Base-by-base conservation (phyloP, 1,140 invertebrate species). In the Brachionus rotundiformis region DNA sequence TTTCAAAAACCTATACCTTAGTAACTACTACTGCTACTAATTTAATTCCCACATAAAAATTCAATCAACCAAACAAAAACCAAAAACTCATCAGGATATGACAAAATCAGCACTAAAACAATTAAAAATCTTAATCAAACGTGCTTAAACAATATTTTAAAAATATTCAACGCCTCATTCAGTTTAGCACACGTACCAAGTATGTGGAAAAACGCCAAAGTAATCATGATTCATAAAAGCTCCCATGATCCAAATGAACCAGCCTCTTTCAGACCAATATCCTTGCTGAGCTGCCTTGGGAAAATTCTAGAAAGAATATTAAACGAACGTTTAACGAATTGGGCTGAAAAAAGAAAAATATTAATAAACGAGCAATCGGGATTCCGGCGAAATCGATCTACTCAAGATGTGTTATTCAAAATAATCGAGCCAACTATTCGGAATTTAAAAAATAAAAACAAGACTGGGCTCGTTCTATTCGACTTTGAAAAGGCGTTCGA, bases 401-500 rank as follows among this genome's bases (percentile, higher is more conserved):
- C 8, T 36, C 33, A 36, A 36, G 33, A 36, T 8, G 33, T 23
- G 7, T 13, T 23, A 19, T 23, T 23, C n/a, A n/a, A n/a, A n/a
- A n/a, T n/a, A n/a, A n/a, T n/a, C n/a, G n/a, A n/a, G n/a, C n/a
- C n/a, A n/a, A n/a, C n/a, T n/a, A n/a, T n/a, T n/a, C n/a, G n/a
- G n/a, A n/a, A n/a, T n/a, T n/a, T n/a, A n/a, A n/a, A n/a, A n/a
- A n/a, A n/a, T n/a, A n/a, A n/a, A n/a, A n/a, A n/a, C n/a, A n/a
- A n/a, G n/a, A n/a, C 54, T 25, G 54, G 54, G 1, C 19, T 61
- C 10, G 19, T 61, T 61, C 10, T 61, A 61, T 61, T 61, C 54
- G 19, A 61, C 54, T 63, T 63, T 10, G 61, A 63, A 29, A 61
- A 61, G 23, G 54, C 54, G 54, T 61, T 61, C 19, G 54, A 61